Evolutionary conservation across 2,797 vertebrate species (phyloP), one percentile per base, ranked within the genome.

Genomic region (Chiloscyllium punctatum): DNA sequence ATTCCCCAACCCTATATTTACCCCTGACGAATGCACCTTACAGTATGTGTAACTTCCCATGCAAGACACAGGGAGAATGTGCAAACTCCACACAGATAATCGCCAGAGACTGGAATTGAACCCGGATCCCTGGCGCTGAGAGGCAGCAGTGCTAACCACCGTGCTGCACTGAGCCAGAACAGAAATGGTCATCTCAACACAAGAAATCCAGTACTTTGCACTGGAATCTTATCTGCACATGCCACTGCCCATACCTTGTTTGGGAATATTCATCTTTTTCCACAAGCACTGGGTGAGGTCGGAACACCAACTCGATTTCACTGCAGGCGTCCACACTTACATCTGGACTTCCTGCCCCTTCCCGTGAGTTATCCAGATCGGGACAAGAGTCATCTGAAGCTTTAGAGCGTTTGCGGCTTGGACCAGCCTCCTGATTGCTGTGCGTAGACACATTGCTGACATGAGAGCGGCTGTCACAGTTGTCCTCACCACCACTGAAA

Each of bases 281-380:
- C 96, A 98, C 98, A 96, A 99, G 97, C 96, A 98, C 97, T 0
- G 98, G 98, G 96, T 99, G 98, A 0, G 98, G 98, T 71, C 98
- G 98, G 97, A 99, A 99, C 96, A 99, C 98, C 96, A 99, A 97
- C 97, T 99, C 98, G 0, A 99, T 99, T 97, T 99, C 98, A 0
- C 98, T 98, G 95, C 96, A 96, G 3, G 96, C 84, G 9, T 97
- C 96, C 0, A 95, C 68, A 0, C 97, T 97, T 0, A 97, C 97
- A 66, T 98, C 98, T 0, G 98, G 97, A 95, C 97, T 97, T 95
- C 97, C 97, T 96, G 98, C 97, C 23, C 97, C 98, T 96, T 98
- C 98, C 0, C 92, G 92, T n/a, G 96, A 96, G 95, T 97, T 96
- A 96, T 97, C 96, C 57, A 97, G 96, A 33, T 97, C 97, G 0